Conservation (phyloP, 92 coral and sea anemone genomes). For the Porites lobata region DNA sequence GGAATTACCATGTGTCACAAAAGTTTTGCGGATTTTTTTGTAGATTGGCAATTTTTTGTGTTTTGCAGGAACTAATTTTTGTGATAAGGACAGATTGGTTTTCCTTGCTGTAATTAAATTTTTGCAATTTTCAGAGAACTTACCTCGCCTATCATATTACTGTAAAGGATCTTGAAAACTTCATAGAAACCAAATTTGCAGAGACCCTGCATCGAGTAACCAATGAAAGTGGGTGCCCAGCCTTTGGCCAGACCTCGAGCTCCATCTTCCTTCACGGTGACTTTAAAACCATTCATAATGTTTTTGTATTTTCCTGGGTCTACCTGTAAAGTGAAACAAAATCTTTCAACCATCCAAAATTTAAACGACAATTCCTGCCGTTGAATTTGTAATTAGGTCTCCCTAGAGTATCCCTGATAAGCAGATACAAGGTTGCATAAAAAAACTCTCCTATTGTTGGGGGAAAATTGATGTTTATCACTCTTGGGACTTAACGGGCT, state of each 20-base stretch:
- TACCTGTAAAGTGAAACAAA: slow-evolving; percentile 64
- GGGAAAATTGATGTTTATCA: no score
- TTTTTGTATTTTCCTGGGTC: slow-evolving; percentile 87
- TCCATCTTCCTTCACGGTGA: slow-evolving; percentile 90
- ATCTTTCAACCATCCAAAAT: not conserved
- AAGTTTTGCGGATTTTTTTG: not conserved
- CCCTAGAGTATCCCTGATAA: no score
- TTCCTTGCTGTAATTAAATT: no score
- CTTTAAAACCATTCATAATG: slow-evolving; percentile 83
- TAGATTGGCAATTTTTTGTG: not conserved
- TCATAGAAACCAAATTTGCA: slow-evolving; percentile 99
- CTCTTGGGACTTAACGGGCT: no score
- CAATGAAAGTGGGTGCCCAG: slow-evolving; percentile 97
- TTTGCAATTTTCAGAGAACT: not conserved
- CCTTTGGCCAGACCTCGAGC: slow-evolving; percentile 89
- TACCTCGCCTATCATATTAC: slow-evolving; percentile 96
- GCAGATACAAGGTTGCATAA: no score
- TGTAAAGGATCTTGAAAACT: slow-evolving; percentile 95
- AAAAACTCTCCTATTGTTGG: no score
- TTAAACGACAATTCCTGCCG: not conserved
- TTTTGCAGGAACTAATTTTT: no score
- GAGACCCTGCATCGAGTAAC: slow-evolving; percentile 99
- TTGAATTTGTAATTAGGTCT: no score
- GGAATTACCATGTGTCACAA: not conserved
- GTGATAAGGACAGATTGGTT: no score